phyloP scores from a whole-genome alignment of 2,797 vertebrate species.

The Scyliorhinus canicula region DNA sequence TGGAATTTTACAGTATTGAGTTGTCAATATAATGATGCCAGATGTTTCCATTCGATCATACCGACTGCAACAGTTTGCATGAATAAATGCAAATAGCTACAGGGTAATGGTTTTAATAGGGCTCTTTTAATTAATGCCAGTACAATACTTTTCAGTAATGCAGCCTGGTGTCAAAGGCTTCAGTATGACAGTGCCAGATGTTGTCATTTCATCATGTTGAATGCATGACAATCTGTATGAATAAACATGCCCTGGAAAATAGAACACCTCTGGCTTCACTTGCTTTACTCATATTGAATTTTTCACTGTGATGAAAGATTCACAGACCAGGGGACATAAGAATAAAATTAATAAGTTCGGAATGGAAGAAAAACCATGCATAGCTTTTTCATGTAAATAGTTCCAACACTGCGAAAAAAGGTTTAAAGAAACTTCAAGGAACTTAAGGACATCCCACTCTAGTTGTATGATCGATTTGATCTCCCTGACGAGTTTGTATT shows the following conservation, averaged over 20 bases:
- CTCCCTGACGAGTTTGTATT: not conserved
- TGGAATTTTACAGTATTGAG: slow-evolving; percentile 11
- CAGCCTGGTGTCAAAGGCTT: slow-evolving; percentile 20
- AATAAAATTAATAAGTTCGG: not conserved
- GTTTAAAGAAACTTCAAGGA: too few species aligned
- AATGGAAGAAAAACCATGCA: not conserved
- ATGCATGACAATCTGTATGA: not conserved
- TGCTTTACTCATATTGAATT: not conserved
- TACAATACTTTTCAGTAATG: not conserved
- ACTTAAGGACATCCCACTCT: too few species aligned
- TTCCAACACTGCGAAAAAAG: not conserved
- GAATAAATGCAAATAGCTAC: slow-evolving; percentile 27
- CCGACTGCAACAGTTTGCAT: slow-evolving; percentile 25
- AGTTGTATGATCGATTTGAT: not conserved
- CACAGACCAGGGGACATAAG: not conserved
- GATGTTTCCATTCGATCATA: slow-evolving; percentile 13
- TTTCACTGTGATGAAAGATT: slow-evolving; percentile 5
- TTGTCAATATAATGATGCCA: slow-evolving; percentile 4
- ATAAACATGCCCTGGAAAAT: slow-evolving; percentile 24
- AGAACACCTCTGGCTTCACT: not conserved
- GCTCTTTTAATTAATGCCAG: slow-evolving; percentile 25
- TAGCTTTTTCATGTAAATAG: not conserved
- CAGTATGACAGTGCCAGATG: slow-evolving; percentile 2
- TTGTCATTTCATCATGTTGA: not conserved
- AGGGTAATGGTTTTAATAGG: slow-evolving; percentile 26